Evolutionary conservation across 2,797 vertebrate species (phyloP).

Genomic region (Crax fasciolata): DNA sequence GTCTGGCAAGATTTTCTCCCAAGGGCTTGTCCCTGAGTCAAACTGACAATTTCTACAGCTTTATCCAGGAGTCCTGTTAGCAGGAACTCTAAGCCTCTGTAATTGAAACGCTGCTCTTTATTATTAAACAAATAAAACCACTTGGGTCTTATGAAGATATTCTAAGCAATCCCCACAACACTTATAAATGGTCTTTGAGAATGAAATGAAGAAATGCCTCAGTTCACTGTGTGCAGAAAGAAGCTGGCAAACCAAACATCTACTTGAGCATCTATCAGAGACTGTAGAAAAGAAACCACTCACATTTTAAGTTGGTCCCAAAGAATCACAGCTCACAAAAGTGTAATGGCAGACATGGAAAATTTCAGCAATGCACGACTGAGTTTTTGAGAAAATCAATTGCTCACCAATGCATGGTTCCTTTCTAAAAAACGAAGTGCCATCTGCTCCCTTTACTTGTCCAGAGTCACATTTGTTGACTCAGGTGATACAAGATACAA

Average conservation of each 20-base stretch:
- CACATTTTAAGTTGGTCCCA: background rate
- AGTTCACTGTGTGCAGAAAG: background rate
- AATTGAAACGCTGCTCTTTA: background rate
- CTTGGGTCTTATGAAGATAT: background rate
- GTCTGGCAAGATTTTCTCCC: background rate
- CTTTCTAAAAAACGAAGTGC: background rate
- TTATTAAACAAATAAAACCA: background rate
- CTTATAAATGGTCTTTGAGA: background rate
- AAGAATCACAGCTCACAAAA: background rate
- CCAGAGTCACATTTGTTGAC: background rate
- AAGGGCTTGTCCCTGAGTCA: background rate
- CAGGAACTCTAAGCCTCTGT: background rate
- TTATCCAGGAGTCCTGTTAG: background rate
- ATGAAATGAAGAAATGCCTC: background rate
- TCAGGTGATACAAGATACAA: background rate
- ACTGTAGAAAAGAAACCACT: background rate
- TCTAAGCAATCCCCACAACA: background rate
- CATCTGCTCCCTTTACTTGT: background rate
- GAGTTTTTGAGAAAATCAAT: background rate
- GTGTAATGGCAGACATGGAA: background rate
- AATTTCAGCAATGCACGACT: background rate
- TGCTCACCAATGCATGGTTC: background rate
- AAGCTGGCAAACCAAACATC: background rate
- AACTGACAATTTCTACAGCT: background rate
- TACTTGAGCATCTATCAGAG: background rate